A percentile compares a stretch with the other conserved stretches of the same genome.
Evolutionary conservation across 2,888 invertebrate species (phyloP).

Genomic region (Kuschelorhynchus macadamiae): DNA sequence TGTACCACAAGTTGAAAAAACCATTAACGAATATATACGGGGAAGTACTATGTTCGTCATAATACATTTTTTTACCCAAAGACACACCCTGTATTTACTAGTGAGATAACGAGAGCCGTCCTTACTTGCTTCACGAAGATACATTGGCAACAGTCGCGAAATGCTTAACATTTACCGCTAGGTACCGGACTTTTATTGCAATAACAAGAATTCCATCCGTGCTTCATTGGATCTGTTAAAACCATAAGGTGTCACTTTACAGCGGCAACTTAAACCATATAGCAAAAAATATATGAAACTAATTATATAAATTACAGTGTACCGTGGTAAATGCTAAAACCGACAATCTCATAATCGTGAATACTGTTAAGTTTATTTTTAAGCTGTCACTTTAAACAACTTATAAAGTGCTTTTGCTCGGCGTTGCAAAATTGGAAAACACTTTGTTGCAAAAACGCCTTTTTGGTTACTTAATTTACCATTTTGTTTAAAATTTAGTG

Average conservation of each 20-base stretch:
- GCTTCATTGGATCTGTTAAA: conserved; percentile 41
- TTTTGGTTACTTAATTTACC: too few species aligned
- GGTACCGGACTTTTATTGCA: conserved; percentile 35
- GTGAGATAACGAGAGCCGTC: not conserved
- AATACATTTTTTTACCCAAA: not conserved
- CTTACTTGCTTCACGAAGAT: conserved; percentile 15
- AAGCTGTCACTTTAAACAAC: conserved; percentile 9
- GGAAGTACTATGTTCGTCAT: not conserved
- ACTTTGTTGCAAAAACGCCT: too few species aligned
- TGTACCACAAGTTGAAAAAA: too few species aligned
- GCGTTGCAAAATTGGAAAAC: not conserved
- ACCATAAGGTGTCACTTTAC: conserved; percentile 42
- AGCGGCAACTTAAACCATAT: conserved; percentile 30
- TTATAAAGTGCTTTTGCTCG: not conserved
- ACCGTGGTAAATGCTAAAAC: too few species aligned
- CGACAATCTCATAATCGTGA: conserved; percentile 28
- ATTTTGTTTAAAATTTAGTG: too few species aligned
- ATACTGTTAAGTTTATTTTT: conserved; percentile 32
- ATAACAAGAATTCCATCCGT: conserved; percentile 40
- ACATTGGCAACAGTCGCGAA: conserved; percentile 21
- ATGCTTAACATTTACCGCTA: conserved; percentile 41
- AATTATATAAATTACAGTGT: conserved; percentile 35
- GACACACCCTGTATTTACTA: not conserved
- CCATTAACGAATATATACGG: too few species aligned
- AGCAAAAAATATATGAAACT: conserved; percentile 36